A percentile compares a stretch with the other conserved stretches of the same genome.
Conservation (phyloP, 2,113 vertebrate species). For the Catharus minimus region DNA sequence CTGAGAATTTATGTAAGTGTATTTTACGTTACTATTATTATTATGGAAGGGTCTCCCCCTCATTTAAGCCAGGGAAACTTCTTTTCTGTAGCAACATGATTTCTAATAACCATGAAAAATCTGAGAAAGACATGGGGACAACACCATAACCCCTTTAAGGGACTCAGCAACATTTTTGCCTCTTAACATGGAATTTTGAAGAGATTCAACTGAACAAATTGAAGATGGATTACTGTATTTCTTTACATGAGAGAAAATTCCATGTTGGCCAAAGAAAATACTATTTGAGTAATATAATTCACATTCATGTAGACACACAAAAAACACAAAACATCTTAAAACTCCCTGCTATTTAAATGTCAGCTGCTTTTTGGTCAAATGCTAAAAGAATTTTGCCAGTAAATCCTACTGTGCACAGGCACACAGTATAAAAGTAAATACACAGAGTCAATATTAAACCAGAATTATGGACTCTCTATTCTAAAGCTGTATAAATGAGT, state of each 20-base stretch:
- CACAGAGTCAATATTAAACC: background rate
- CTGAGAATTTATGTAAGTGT: background rate
- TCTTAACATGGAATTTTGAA: background rate
- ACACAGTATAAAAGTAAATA: background rate
- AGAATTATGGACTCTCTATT: background rate
- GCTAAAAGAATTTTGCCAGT: background rate
- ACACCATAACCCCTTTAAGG: background rate
- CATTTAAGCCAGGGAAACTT: background rate
- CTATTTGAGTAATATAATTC: background rate
- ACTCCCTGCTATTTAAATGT: background rate
- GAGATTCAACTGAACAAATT: background rate
- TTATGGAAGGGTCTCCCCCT: background rate
- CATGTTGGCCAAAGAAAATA: background rate
- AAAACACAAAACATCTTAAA: background rate
- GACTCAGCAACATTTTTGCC: background rate
- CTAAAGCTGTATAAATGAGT: background rate
- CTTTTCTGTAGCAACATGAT: background rate
- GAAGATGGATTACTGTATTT: background rate
- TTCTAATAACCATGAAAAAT: background rate
- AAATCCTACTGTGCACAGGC: background rate
- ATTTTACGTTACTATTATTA: background rate
- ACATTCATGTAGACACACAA: background rate
- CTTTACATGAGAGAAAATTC: background rate
- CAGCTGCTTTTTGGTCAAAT: background rate
- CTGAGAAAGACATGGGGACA: background rate